Conservation (phyloP, 2,113 vertebrate species). For the Eurypyga helias region DNA sequence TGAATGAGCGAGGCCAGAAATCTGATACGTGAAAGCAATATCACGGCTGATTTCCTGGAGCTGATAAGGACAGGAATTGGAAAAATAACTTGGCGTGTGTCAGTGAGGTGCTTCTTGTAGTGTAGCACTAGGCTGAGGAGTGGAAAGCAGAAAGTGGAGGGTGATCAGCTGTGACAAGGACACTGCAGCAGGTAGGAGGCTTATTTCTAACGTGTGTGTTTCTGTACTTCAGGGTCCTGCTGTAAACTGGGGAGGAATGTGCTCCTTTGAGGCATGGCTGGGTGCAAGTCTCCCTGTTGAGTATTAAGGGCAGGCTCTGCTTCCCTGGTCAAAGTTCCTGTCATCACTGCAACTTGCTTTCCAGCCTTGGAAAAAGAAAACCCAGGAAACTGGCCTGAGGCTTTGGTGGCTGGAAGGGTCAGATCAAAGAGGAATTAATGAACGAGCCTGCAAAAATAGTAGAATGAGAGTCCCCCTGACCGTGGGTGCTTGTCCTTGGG, state of each 20-base stretch:
- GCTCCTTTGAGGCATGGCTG: background rate
- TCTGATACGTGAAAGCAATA: background rate
- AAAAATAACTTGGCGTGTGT: background rate
- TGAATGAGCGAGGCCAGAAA: background rate
- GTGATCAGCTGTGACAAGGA: background rate
- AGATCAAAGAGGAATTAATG: background rate
- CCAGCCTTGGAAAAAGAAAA: background rate
- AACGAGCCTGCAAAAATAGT: background rate
- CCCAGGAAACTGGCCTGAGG: background rate
- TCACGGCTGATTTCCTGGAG: background rate
- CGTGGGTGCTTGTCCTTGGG: background rate
- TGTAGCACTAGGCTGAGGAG: background rate
- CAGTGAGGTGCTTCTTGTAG: background rate
- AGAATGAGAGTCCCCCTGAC: background rate
- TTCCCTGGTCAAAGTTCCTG: background rate
- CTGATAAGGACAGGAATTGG: background rate
- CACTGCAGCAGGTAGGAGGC: background rate
- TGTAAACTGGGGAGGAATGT: background rate
- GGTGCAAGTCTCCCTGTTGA: background rate
- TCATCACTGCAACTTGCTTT: background rate
- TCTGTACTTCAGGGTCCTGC: background rate
- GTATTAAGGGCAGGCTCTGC: background rate
- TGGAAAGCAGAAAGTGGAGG: background rate
- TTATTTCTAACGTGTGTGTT: fast-evolving
- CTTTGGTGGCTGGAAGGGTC: background rate